phyloP scores from a whole-genome alignment of 2,797 vertebrate species.

The Hirundo rustica region DNA sequence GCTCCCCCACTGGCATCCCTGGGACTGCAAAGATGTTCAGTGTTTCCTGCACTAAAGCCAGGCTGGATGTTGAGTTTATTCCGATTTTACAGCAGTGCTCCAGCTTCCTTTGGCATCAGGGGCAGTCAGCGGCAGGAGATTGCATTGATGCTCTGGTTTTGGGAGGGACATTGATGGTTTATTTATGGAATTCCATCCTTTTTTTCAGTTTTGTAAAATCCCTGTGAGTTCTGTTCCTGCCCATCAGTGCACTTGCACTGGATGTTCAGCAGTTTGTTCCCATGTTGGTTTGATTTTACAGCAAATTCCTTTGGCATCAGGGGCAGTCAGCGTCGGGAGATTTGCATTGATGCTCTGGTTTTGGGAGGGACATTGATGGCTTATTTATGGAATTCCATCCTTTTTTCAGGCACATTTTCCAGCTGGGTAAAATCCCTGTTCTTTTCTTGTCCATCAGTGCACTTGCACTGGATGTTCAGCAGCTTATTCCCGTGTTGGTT shows the following conservation, averaged over 20 bases:
- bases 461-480: background rate
- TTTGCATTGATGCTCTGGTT: background rate
- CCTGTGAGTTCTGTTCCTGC: background rate
- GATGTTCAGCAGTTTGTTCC: background rate
- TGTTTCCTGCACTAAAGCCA: background rate
- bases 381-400: background rate
- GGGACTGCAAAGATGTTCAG: background rate
- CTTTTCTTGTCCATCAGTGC: background rate
- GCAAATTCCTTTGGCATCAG: background rate
- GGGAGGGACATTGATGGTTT: rapidly evolving
- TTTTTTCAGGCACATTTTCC: background rate
- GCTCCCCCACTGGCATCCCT: background rate
- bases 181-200: background rate
- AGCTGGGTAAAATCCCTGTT: too few species aligned
- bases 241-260: background rate
- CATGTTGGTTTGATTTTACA: background rate
- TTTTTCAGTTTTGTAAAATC: background rate
- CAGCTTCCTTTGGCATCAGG: background rate
- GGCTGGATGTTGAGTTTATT: background rate
- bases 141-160: background rate
- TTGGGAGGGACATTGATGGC: rapidly evolving
- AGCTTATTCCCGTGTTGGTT: background rate
- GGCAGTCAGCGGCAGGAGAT: background rate
- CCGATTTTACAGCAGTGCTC: background rate
- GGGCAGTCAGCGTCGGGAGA: background rate